Base-by-base conservation (phyloP, 2,888 invertebrate species). In the Mythimna vitellina region DNA sequence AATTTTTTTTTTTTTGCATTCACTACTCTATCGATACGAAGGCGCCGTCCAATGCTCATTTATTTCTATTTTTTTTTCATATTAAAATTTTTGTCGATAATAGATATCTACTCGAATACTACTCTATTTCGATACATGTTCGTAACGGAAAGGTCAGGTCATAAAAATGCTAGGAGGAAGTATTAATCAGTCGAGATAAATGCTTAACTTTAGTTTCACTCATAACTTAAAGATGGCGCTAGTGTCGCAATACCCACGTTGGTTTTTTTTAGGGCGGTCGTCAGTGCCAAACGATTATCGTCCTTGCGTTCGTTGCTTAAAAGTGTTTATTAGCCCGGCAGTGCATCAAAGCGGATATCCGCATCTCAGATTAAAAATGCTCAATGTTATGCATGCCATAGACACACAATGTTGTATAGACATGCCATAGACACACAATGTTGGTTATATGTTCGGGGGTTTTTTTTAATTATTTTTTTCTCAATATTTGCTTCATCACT, bases 121-220 rank as follows among this genome's bases (percentile, higher is more conserved):
- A 38, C 49, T 22, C 22, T 57, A 70, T 49, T 71, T 61, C n/a
- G n/a, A 35, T 63, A 74, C 29, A 75, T 58, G 3, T 51, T n/a
- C n/a, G 3, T 51, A 75, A 57, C n/a, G 3, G 35, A 20, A 35
- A 76, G 32, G 51, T 49, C 9, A 29, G 58, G 8, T 69, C 1
- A 69, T 76, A 78, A 58, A 75, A 80, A 68, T 60, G 54, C 69
- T 74, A 79, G 3, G n/a, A 71, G 63, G 22, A 70, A 42, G n/a
- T 49, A 35, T 46, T 71, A 63, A 58, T 77, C 77, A 80, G 77
- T 80, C 77, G 75, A 62, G 12, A 53, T 79, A 76, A 76, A 77
- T 80, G 53, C 75, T 80, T 63, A 67, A 57, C 22, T 54, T 73
- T 74, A 46, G 42, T 14, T 73, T 46, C 53, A 77, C 51, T 54